phyloP scores from a whole-genome alignment of 2,888 invertebrate genomes.

The Drosophila paucipuncta region DNA sequence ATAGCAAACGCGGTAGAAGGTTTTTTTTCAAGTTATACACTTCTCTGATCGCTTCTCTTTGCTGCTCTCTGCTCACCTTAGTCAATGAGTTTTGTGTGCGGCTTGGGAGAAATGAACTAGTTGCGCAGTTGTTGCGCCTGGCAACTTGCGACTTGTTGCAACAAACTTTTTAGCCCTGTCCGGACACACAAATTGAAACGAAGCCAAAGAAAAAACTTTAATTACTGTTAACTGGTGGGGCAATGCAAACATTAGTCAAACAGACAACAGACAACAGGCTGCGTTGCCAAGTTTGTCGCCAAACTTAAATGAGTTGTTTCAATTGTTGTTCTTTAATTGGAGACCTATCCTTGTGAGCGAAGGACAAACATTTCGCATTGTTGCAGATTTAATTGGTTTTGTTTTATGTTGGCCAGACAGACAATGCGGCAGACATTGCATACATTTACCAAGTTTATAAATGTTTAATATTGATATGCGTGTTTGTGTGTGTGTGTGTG shows the following conservation, averaged over 20 bases:
- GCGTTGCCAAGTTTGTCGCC: conserved; percentile 51
- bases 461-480: conserved; percentile 59
- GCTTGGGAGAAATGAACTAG: conserved; percentile 22
- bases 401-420: conserved; percentile 27
- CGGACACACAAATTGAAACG: conserved; percentile 58
- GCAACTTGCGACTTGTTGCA: conserved; percentile 50
- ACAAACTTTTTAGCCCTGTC: conserved; percentile 40
- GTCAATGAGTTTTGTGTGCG: conserved; percentile 2
- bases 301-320: conserved; percentile 69
- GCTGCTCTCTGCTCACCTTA: background rate
- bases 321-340: conserved; percentile 11
- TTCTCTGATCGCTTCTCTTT: background rate
- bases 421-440: conserved; percentile 43
- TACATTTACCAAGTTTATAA: conserved; percentile 22
- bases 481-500: background rate
- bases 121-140: conserved; percentile 25
- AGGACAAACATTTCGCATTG: conserved; percentile 47
- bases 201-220: conserved; percentile 49
- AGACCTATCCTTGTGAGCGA: conserved; percentile 32
- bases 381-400: conserved; percentile 66
- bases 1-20: background rate
- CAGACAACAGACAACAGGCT: conserved; percentile 15
- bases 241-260: conserved; percentile 53
- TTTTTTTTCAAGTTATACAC: background rate
- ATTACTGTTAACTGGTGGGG: conserved; percentile 63